These are phyloP conservation scores for Capromys pilorides DNA, from an alignment of 2,797 vertebrate genomes.

Conservation along the genomic window DNA sequence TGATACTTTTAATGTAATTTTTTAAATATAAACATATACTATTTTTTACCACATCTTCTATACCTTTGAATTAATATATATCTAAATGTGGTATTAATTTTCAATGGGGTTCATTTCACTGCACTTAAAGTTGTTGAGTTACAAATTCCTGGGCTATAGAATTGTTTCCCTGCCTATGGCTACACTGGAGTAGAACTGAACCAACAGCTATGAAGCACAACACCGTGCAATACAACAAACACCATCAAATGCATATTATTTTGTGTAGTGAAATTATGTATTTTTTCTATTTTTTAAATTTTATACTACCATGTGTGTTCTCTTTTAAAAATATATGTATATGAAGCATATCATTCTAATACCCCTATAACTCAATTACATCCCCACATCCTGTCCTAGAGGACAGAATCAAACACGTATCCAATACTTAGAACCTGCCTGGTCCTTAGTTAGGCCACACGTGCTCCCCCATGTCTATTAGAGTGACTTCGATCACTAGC, in stretches of 20 bases:
- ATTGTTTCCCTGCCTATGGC: not conserved
- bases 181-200: not conserved
- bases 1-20: not conserved
- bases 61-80: not conserved
- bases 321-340: no score
- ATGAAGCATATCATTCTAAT: not conserved
- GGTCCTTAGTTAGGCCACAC: not conserved
- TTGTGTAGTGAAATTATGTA: no score
- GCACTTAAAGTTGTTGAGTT: not conserved
- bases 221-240: no score
- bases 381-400: constrained; percentile 25
- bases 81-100: constrained; percentile 20
- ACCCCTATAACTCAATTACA: not conserved
- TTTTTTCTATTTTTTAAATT: no score
- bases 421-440: not conserved
- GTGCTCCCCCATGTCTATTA: not conserved
- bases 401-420: not conserved
- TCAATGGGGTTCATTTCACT: not conserved
- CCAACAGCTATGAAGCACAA: not conserved
- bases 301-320: no score
- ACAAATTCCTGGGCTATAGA: not conserved
- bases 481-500: not conserved
- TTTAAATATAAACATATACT: not conserved
- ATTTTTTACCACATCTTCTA: not conserved
- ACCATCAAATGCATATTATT: no score